phyloP scores from a whole-genome alignment of 2,797 vertebrate species.

The Chrysocyon brachyurus region DNA sequence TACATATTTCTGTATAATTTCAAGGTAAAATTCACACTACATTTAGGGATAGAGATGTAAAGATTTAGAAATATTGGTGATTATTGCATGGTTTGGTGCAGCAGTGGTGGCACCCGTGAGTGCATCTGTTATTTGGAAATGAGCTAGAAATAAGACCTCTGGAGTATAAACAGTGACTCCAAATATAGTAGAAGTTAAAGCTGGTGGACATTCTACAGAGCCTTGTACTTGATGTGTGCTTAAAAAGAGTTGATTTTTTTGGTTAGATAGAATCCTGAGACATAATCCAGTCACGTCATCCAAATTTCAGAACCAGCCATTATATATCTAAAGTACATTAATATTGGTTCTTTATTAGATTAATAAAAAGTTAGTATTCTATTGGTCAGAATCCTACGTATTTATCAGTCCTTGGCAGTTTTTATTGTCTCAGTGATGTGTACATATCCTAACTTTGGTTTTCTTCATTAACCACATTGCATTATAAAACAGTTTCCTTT shows the following conservation, averaged over 20 bases:
- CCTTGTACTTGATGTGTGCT: neutral
- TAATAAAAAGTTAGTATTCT: neutral
- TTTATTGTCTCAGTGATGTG: neutral
- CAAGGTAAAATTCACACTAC: neutral
- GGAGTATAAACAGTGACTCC: neutral
- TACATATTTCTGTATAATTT: neutral
- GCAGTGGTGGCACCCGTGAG: neutral
- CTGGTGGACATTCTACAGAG: neutral
- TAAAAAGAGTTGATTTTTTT: neutral
- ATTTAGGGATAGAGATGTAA: neutral
- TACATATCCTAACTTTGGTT: neutral
- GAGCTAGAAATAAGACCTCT: neutral
- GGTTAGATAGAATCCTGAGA: neutral
- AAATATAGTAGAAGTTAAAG: neutral
- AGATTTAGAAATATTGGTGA: neutral
- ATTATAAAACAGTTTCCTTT: neutral
- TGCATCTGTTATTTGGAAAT: constrained; percentile 2
- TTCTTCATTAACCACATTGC: neutral
- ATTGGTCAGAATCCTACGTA: neutral
- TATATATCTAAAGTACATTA: neutral
- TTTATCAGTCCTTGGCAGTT: neutral
- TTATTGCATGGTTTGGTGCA: neutral
- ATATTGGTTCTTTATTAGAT: neutral
- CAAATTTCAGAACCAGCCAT: neutral
- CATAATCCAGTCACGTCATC: neutral